Evolutionary conservation across 2,888 invertebrate genomes (phyloP), one percentile per base, ranked within the genome.

Genomic region (Callyntrura sp.): DNA sequence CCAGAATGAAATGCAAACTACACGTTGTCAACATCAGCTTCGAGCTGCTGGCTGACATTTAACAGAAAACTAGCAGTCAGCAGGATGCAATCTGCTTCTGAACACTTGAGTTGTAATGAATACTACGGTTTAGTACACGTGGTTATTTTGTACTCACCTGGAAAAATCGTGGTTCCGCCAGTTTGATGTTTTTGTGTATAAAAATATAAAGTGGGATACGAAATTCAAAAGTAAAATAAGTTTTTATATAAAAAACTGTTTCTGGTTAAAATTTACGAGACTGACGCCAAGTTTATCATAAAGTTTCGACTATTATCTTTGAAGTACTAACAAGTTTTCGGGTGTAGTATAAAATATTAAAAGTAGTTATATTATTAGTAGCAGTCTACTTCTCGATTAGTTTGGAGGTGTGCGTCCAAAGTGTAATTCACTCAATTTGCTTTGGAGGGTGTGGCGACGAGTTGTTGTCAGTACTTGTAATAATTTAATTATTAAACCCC

Each of bases 91-190:
- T 14, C 14, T 55, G 55, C 2, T 23, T 12, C 23, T 25, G 68
- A 68, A 25, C 65, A n/a, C n/a, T 68, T n/a, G n/a, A n/a, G n/a
- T n/a, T n/a, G n/a, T n/a, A n/a, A n/a, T 28, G 11, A 57, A 68
- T 25, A 45, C 48, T 23, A 51, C n/a, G n/a, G 23, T 48, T 45
- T 35, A 45, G 60, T 28, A 51, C 55, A 73, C 48, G 83, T 68
- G 65, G 23, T 65, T 45, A 14, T 17, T 57, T 48, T 81, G 43
- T 17, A 23, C 89, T 89, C 76, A 89, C 89, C 89, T 89, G 89
- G 78, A 89, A 89, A 85, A 89, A 85, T 55, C 89, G 89, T 85
- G 89, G 89, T 60, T 89, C 89, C 85, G 89, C 89, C 89, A 89
- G 84, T 48, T 84, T 84, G 70, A 81, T 76, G 45, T 6, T 45